phyloP scores from a whole-genome alignment of 2,113 vertebrate species.

The Amblyornis subalaris region DNA sequence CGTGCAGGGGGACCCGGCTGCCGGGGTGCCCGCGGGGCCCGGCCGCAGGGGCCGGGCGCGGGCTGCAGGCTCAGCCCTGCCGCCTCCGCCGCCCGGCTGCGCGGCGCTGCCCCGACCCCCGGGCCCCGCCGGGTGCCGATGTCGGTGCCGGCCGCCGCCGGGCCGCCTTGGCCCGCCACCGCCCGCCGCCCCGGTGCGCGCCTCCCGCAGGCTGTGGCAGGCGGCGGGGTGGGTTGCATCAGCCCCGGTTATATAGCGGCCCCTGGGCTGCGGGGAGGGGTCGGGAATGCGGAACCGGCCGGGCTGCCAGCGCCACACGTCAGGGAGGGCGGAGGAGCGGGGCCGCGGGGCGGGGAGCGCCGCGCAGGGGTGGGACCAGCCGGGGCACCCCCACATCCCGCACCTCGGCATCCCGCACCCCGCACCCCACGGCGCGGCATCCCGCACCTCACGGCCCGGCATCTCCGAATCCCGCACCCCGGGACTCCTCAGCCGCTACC shows the following conservation, averaged over 20 bases:
- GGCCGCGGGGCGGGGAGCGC: slow-evolving; percentile 51
- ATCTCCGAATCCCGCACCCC: not conserved
- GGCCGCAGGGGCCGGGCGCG: slow-evolving; percentile 36
- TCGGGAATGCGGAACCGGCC: slow-evolving; percentile 95
- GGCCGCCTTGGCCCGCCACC: slow-evolving; percentile 13
- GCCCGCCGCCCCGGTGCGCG: slow-evolving; percentile 52
- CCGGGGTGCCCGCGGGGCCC: slow-evolving; percentile 45
- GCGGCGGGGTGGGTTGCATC: slow-evolving; percentile 84
- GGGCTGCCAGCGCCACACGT: slow-evolving; percentile 85
- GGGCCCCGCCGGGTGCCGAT: slow-evolving; percentile 46
- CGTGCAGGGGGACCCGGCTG: slow-evolving; percentile 52
- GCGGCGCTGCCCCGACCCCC: slow-evolving; percentile 44
- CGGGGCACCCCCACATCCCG: not conserved
- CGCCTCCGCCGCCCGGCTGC: too few species aligned
- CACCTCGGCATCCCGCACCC: not conserved
- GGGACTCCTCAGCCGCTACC: not conserved
- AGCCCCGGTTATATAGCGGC: slow-evolving; percentile 88
- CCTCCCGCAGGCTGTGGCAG: slow-evolving; percentile 70
- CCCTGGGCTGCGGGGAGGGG: slow-evolving; percentile 88
- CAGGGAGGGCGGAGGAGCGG: slow-evolving; percentile 76
- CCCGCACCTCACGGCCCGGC: not conserved
- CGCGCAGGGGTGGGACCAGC: slow-evolving; percentile 66
- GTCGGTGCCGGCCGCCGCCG: not conserved
- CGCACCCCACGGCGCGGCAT: not conserved
- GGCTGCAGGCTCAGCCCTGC: slow-evolving; percentile 27